Evolutionary conservation across 2,888 invertebrate species (phyloP).

Genomic region (Caenorhabditis japonica): DNA sequence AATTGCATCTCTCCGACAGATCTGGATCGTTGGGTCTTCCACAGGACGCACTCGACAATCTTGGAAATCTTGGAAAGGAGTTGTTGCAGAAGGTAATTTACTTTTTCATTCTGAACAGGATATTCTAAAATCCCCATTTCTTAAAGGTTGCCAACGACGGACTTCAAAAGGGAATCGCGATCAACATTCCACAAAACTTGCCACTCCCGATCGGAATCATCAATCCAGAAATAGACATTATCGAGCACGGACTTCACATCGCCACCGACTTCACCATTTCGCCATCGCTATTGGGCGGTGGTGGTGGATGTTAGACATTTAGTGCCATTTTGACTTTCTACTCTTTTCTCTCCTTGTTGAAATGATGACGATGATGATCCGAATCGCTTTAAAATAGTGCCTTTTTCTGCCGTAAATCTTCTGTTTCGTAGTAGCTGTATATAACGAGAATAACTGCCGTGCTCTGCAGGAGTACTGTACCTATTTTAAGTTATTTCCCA

Average conservation of each 20-base stretch:
- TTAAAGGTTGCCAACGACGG: slow-evolving; percentile 73
- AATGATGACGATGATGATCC: slow-evolving; percentile 24
- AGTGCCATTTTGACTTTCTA: not conserved
- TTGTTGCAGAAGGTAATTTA: slow-evolving; percentile 66
- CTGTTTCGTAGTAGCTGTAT: slow-evolving; percentile 30
- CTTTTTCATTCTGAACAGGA: not conserved
- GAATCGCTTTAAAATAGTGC: slow-evolving; percentile 42
- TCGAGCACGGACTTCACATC: slow-evolving; percentile 74
- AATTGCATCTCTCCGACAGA: slow-evolving; percentile 62
- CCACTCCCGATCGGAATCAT: slow-evolving; percentile 71
- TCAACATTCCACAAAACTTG: slow-evolving; percentile 66
- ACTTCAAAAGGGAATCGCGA: slow-evolving; percentile 69
- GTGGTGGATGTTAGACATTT: slow-evolving; percentile 37
- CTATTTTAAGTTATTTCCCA: slow-evolving; percentile 32
- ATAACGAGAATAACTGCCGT: slow-evolving; percentile 25
- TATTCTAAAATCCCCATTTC: slow-evolving; percentile 1
- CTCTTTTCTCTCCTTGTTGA: not conserved
- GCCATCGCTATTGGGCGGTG: slow-evolving; percentile 62
- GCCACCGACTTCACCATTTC: slow-evolving; percentile 72
- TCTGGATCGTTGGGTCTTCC: slow-evolving; percentile 68
- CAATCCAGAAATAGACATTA: slow-evolving; percentile 68
- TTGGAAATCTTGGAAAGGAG: slow-evolving; percentile 76
- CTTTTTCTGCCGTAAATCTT: not conserved
- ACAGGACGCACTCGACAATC: slow-evolving; percentile 74
- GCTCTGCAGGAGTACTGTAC: not conserved